Percentiles rank a stretch among this genome's conserved stretches.
phyloP scores from a whole-genome alignment of 2,888 invertebrate genomes.

The Hylaea fasciaria region DNA sequence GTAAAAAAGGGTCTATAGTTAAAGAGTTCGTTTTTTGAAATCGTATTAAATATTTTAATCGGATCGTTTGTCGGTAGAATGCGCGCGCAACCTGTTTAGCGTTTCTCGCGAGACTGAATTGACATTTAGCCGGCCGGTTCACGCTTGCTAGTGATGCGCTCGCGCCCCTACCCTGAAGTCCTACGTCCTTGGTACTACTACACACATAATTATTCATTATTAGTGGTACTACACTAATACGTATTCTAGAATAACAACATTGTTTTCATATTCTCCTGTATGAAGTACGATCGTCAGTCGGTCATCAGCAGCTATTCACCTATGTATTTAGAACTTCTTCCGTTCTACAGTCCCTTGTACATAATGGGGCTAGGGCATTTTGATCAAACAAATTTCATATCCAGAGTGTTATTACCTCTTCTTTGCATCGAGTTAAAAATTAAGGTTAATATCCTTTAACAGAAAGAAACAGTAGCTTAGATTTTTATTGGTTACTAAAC shows the following conservation, averaged over 20 bases:
- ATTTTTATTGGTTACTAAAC: too few species aligned
- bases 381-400: background rate
- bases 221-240: conserved; percentile 22
- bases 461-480: too few species aligned
- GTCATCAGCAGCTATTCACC: too few species aligned
- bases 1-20: conserved; percentile 12
- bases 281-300: too few species aligned
- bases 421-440: too few species aligned
- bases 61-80: conserved; percentile 40
- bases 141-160: conserved; percentile 39
- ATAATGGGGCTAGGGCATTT: too few species aligned
- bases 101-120: conserved; percentile 43
- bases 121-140: conserved; percentile 42
- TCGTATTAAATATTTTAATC: conserved; percentile 48
- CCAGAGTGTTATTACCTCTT: too few species aligned
- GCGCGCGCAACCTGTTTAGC: conserved; percentile 44
- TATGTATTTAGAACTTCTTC: too few species aligned
- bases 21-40: conserved; percentile 39
- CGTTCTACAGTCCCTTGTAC: too few species aligned
- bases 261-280: background rate
- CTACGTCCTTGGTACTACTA: conserved; percentile 43
- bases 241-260: conserved; percentile 4
- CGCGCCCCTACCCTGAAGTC: conserved; percentile 35
- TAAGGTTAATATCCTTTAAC: too few species aligned
- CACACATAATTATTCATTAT: too few species aligned